Conservation (phyloP, 1,140 invertebrate genomes). For the Platyura marginata region DNA sequence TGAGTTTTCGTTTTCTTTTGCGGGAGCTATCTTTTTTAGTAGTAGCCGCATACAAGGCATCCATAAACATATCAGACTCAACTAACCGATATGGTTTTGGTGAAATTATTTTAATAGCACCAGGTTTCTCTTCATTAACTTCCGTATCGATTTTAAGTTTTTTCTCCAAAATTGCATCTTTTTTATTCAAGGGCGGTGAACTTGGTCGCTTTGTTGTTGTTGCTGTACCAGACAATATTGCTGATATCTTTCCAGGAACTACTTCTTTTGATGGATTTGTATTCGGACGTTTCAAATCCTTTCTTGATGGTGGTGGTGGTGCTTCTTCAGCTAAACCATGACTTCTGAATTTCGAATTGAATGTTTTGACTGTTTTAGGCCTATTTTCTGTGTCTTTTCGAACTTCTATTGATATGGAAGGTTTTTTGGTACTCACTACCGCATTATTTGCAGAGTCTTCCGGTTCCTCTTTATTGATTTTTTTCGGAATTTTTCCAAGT, state of each 20-base stretch:
- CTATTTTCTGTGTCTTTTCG: slow-evolving; percentile 45
- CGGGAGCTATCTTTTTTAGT: slow-evolving; percentile 53
- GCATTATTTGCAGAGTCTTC: slow-evolving; percentile 15
- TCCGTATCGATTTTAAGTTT: slow-evolving; percentile 42
- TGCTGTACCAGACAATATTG: slow-evolving; percentile 9
- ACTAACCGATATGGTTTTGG: slow-evolving; percentile 76
- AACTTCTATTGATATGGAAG: slow-evolving; percentile 61
- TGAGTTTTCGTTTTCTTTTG: slow-evolving; percentile 53
- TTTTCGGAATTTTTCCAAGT: slow-evolving; percentile 58
- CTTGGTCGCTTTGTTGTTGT: slow-evolving; percentile 21
- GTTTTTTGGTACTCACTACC: slow-evolving; percentile 38
- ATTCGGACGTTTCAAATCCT: slow-evolving; percentile 35
- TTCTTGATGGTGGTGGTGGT: slow-evolving; percentile 52
- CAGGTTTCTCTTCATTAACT: slow-evolving; percentile 41
- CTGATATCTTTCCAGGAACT: too few relatives aligned
- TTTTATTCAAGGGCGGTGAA: slow-evolving; percentile 43
- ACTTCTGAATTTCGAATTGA: slow-evolving; percentile 70
- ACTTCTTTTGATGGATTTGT: slow-evolving; percentile 22
- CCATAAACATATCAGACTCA: slow-evolving; percentile 85
- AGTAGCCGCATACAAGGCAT: slow-evolving; percentile 56
- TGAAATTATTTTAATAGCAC: slow-evolving; percentile 65
- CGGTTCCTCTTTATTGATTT: slow-evolving; percentile 28
- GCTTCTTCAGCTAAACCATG: slow-evolving; percentile 67
- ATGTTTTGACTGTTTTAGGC: slow-evolving; percentile 75
- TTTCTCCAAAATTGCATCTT: slow-evolving; percentile 41